Base-by-base conservation (phyloP, 1,140 invertebrate species). In the Drosophila takahashii region DNA sequence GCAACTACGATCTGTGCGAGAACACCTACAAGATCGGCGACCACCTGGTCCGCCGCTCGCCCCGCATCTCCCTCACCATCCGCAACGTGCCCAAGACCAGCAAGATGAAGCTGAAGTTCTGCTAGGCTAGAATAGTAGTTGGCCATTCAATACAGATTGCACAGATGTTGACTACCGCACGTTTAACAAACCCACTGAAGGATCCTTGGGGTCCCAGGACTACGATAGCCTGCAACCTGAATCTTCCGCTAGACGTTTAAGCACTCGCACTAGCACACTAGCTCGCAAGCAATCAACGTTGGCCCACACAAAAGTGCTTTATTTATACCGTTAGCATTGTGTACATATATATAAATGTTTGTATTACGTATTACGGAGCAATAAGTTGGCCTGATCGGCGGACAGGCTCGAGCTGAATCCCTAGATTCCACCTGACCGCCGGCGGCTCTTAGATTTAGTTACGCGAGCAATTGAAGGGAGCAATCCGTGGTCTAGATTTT, bases 81-180 rank as follows among this genome's bases (percentile, higher is more conserved):
- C 94, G 98, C 91, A 95, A 98, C 94, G 98, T 99, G 8, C 97
- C 97, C 58, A 98, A 97, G 94, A 96, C 96, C 52, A 94, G 95
- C 77, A 98, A 97, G 94, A 93, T 96, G 90, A 96, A 94, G 93
- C 92, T 96, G 81, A 95, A 92, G 58, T 92, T 92, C 62, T 90
- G 73, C 59, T 91, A 91, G 81, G 32, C 44, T 32, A 51, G 65
- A 50, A n/a, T n/a, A 71, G 66, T 62, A 51, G 60, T 42, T 72
- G 29, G 27, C 26, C 47, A 50, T 50, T 16, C 26, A 16, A 9
- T 32, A 50, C 47, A 50, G 26, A 50, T 50, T 50, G 18, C 29
- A 34, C 29, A 34, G 41, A 73, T 79, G 65, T 47, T 64, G 59
- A 61, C 41, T 54, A 57, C 32, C 37, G 62, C 69, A 83, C 66